phyloP scores from a whole-genome alignment of 2,113 vertebrate species.

The Bubalus kerabau region DNA sequence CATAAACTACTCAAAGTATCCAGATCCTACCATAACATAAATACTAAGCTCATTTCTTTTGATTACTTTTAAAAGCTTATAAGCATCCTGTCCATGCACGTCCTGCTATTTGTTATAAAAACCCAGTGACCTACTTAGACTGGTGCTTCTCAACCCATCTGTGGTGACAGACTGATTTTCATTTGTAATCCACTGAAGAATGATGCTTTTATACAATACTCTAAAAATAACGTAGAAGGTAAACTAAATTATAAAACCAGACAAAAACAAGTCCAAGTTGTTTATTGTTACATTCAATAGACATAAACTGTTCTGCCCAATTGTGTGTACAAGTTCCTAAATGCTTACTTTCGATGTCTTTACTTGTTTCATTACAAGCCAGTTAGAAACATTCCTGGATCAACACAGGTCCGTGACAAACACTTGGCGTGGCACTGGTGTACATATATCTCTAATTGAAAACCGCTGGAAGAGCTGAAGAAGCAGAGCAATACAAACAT shows the following conservation, averaged over 20 bases:
- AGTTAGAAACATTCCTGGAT: not conserved
- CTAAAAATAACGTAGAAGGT: not conserved
- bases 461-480: not conserved
- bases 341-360: not conserved
- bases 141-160: not conserved
- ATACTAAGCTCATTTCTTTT: not conserved
- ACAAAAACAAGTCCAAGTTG: not conserved
- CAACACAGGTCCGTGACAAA: not conserved
- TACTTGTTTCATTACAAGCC: not conserved
- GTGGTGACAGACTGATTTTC: not conserved
- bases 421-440: not conserved
- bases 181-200: not conserved
- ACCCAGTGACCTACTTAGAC: not conserved
- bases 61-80: not conserved
- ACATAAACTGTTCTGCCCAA: not conserved
- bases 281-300: not conserved
- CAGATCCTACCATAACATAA: not conserved
- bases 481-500: not conserved
- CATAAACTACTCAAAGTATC: not conserved
- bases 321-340: not conserved
- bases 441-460: rapidly evolving
- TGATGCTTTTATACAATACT: not conserved
- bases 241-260: not conserved
- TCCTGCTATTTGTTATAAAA: not conserved
- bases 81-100: not conserved